Evolutionary conservation across 2,113 vertebrate genomes (phyloP).

Genomic region (Nicator chloris): DNA sequence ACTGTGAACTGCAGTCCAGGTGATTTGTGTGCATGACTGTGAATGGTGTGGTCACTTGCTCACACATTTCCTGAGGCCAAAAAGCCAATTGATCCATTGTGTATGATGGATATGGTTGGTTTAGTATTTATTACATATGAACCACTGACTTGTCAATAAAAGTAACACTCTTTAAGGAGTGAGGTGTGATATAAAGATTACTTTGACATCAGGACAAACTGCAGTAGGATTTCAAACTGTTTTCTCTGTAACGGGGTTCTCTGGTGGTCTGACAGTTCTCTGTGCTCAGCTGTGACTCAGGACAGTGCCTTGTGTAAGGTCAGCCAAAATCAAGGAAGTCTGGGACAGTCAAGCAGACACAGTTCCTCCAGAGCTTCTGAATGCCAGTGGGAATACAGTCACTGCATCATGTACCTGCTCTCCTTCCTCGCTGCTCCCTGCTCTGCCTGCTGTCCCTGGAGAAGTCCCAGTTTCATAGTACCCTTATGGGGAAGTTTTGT

Average conservation of each 20-base stretch:
- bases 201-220: neutral
- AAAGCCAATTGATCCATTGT: neutral
- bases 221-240: neutral
- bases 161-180: neutral
- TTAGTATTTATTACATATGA: neutral
- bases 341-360: neutral
- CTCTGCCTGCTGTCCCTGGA: neutral
- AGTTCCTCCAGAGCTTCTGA: neutral
- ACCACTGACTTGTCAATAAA: constrained; percentile 39
- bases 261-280: neutral
- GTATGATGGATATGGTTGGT: neutral
- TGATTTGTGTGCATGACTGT: neutral
- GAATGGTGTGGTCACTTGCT: neutral
- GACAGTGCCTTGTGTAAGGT: neutral
- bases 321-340: neutral
- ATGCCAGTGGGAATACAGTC: neutral
- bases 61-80: neutral
- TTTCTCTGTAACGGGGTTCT: neutral
- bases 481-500: neutral
- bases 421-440: neutral
- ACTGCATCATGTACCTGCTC: neutral
- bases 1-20: neutral
- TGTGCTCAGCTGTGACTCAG: neutral
- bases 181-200: neutral
- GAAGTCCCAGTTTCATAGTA: neutral